Base-by-base conservation (phyloP, 2,797 vertebrate genomes). In the Lagodon rhomboides region DNA sequence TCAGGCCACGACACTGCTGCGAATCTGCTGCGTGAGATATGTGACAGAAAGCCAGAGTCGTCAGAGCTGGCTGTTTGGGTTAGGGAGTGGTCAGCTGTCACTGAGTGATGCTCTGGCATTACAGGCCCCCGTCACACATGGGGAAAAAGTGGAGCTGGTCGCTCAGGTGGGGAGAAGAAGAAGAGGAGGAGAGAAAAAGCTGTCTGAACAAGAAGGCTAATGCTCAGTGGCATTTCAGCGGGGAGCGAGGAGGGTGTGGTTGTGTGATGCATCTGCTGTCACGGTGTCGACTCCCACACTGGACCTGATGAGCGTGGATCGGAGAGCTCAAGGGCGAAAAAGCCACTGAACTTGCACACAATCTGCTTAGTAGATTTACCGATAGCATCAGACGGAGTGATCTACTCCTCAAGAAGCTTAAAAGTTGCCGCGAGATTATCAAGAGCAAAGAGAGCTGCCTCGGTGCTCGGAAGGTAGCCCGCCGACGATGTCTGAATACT, bases 361-460 rank as follows among this genome's bases (percentile, higher is more conserved):
- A 92, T 89, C 91, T 91, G 84, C 84, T 91, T 63, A 90, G 85
- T 77, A 91, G 91, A 92, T 92, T 91, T 90, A 87, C 77, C 70
- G 91, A 92, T 92, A 90, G 34, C 82, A 82, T 83, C 80, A 73
- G 77, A 83, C 12, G 1, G 70, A 74, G 83, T 78, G 84, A 92
- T 90, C 86, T 83, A 75, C 80, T 88, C 83, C n/a, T 86, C 66
- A 47, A 82, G 88, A 87, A 84, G 88, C 82, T 89, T 91, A 85
- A 76, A 87, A 82, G 83, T 87, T 66, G 66, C 69, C 9, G 69
- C 49, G 16, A 80, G 85, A 91, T 92, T 88, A 90, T 87, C 78
- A 43, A 8, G 66, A 51, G 71, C 55, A 41, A 66, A 82, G 66
- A 72, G 79, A 79, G 63, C 27, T 34, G 73, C 64, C 25, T 3